Conservation (phyloP, 2,888 invertebrate species). For the Drosophila emarginata region DNA sequence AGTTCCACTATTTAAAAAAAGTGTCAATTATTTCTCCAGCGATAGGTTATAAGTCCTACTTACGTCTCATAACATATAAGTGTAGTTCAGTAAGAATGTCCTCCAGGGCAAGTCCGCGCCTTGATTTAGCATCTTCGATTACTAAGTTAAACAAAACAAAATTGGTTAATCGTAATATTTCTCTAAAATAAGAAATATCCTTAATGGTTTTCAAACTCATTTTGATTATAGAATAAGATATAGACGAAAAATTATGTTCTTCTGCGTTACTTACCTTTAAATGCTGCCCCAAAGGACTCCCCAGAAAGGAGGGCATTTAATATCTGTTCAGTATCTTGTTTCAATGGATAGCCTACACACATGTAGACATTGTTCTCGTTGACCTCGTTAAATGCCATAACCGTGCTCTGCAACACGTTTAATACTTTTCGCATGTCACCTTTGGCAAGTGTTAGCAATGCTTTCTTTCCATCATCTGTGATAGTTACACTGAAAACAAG, state of each 20-base stretch:
- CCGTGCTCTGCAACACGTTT: constrained; percentile 97
- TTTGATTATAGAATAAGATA: too few relatives aligned
- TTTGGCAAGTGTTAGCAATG: constrained; percentile 93
- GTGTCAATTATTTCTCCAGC: neutral
- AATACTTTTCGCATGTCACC: constrained; percentile 99
- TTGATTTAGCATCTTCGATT: constrained; percentile 90
- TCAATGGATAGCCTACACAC: constrained; percentile 98
- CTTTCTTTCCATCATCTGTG: constrained; percentile 93
- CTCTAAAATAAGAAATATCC: too few relatives aligned
- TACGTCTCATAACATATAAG: constrained; percentile 92
- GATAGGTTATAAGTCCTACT: constrained; percentile 38
- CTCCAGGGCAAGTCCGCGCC: constrained; percentile 95
- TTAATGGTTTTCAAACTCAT: too few relatives aligned
- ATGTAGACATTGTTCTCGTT: constrained; percentile 95
- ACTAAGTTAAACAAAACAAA: constrained; percentile 27
- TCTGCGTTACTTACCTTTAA: constrained; percentile 64
- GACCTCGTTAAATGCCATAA: constrained; percentile 94
- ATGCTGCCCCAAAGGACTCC: constrained; percentile 76
- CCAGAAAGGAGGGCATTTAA: constrained; percentile 89
- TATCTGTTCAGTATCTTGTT: constrained; percentile 93
- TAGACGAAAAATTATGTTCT: too few relatives aligned
- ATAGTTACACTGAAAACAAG: constrained; percentile 87
- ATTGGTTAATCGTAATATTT: too few relatives aligned
- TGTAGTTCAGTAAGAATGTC: constrained; percentile 97
- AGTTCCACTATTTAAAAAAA: constrained; percentile 88